Conservation (phyloP, 1,140 invertebrate species). For the Drosophila pandora region DNA sequence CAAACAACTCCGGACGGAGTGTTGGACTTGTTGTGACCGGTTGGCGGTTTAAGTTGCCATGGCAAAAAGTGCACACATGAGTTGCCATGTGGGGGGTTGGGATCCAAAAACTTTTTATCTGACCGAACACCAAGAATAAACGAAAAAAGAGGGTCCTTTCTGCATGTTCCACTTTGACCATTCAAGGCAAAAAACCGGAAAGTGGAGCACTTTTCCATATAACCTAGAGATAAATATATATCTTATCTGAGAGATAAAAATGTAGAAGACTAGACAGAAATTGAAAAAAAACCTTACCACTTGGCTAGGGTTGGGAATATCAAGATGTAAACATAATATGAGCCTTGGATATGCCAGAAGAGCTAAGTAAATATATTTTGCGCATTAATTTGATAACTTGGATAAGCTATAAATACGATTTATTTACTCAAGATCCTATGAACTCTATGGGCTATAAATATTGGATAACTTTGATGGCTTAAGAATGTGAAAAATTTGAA, state of each 20-base stretch:
- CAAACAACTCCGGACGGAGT: slow-evolving; percentile 57
- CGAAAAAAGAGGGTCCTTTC: neutral
- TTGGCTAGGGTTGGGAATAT: slow-evolving; percentile 6
- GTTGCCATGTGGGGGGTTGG: slow-evolving; percentile 7
- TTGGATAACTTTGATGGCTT: neutral
- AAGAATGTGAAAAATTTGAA: neutral
- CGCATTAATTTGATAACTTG: slow-evolving; percentile 30
- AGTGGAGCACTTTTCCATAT: slow-evolving; percentile 44
- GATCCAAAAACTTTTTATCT: slow-evolving; percentile 21
- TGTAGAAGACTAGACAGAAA: slow-evolving; percentile 33
- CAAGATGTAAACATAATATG: slow-evolving; percentile 45
- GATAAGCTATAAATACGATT: slow-evolving; percentile 1
- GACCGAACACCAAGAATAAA: slow-evolving; percentile 21
- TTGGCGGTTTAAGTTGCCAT: slow-evolving; percentile 52
- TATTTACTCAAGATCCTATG: neutral
- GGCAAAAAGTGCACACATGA: slow-evolving; percentile 27
- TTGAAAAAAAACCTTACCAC: slow-evolving; percentile 41
- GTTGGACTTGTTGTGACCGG: slow-evolving; percentile 61
- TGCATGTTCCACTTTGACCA: slow-evolving; percentile 24
- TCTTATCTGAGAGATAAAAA: slow-evolving; percentile 68
- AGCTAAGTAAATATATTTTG: neutral
- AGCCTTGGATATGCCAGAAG: slow-evolving; percentile 23
- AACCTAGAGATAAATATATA: slow-evolving; percentile 31
- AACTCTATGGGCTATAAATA: neutral
- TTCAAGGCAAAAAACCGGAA: slow-evolving; percentile 16